phyloP scores from a whole-genome alignment of 1,140 invertebrate species.

The Globodera rostochiensis region DNA sequence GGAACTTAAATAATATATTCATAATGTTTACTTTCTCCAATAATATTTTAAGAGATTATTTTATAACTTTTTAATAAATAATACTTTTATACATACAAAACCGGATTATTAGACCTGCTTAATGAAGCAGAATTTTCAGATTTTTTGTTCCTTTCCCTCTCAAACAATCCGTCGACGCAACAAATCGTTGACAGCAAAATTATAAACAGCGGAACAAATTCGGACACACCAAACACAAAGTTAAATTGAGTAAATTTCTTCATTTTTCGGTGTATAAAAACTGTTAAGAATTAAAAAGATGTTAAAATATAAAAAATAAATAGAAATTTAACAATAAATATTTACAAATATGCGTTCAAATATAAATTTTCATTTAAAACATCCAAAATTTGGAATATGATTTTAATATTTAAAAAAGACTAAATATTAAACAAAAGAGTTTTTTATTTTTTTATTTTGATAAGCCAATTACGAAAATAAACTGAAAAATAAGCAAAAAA shows the following conservation, averaged over 20 bases:
- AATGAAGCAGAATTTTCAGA: neutral
- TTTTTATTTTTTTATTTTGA: too few species aligned
- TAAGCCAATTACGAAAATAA: neutral
- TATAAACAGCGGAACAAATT: neutral
- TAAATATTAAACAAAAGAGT: too few species aligned
- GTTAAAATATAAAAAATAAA: too few species aligned
- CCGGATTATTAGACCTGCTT: neutral
- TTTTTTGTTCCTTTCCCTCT: neutral
- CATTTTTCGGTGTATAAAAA: neutral
- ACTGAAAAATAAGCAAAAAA: neutral
- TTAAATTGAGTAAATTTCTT: neutral
- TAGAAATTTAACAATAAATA: neutral
- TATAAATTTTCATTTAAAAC: too few species aligned
- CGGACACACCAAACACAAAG: neutral
- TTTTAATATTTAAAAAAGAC: too few species aligned
- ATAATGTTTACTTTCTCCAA: too few species aligned
- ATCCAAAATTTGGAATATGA: too few species aligned
- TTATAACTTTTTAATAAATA: too few species aligned
- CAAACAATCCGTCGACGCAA: neutral
- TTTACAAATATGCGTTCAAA: neutral
- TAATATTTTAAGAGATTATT: too few species aligned
- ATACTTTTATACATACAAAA: neutral
- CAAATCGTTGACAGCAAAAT: neutral
- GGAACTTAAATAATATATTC: too few species aligned
- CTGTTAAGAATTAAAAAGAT: too few species aligned